These are phyloP conservation scores for Gracilinanus agilis DNA, from an alignment of 2,113 vertebrate species.

Conservation along the genomic window DNA sequence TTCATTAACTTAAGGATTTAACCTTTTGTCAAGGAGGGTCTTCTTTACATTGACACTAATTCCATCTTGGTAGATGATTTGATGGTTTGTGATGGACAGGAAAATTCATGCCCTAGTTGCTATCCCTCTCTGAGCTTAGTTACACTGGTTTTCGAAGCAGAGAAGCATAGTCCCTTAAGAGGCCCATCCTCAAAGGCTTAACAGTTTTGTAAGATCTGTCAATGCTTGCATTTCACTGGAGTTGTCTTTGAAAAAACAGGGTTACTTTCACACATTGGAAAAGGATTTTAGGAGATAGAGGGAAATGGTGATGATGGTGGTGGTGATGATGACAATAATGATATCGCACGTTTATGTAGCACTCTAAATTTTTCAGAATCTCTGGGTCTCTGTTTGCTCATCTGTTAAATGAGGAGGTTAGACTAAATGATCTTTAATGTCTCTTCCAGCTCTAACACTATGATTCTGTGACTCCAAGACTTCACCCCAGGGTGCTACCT, in stretches of 20 bases:
- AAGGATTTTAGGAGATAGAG: neutral
- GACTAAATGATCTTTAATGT: neutral
- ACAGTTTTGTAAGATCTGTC: neutral
- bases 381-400: neutral
- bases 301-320: neutral
- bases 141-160: neutral
- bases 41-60: neutral
- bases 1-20: neutral
- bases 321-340: neutral
- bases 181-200: neutral
- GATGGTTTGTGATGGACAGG: neutral
- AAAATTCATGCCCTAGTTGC: neutral
- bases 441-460: neutral
- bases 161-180: neutral
- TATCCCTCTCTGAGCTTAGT: neutral
- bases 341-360: neutral
- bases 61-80: neutral
- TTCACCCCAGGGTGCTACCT: neutral
- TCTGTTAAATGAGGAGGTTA: neutral
- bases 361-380: neutral
- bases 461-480: neutral
- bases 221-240: neutral
- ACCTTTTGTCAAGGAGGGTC: neutral
- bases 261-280: neutral
- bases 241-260: neutral